Evolutionary conservation across 2,797 vertebrate species (phyloP), one percentile per base, ranked within the genome.

Genomic region (Apogon talboti): DNA sequence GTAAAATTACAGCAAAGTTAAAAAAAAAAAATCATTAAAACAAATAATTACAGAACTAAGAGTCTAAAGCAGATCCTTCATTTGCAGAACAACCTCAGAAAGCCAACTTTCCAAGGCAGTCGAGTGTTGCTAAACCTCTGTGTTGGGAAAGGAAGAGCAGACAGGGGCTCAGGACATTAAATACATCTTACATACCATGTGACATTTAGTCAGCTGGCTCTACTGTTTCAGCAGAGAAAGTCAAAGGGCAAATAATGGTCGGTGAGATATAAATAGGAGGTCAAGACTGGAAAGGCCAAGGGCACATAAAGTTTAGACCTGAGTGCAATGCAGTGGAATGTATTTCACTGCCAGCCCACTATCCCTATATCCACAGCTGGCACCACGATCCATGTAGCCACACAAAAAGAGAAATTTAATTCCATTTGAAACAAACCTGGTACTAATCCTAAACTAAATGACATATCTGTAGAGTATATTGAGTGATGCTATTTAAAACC

Each of bases 181-280:
- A 88, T 76, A 83, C 88, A 80, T 68, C 90, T 84, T 88, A 73
- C 84, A 91, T 92, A 84, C 84, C 83, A 89, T 87, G 77, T 96
- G 95, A 95, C 94, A 93, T 95, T 96, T 95, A 93, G 86, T 86
- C 50, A 64, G 71, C 67, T 52, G 71, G 85, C 87, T 89, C 92
- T 96, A 94, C 71, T 63, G 86, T 97, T 96, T 95, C 94, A 93
- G 85, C 84, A 88, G 83, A 91, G 82, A 87, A 92, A 92, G 93
- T 94, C 89, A 94, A 88, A 91, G 85, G 92, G 90, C 82, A 88
- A 88, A 92, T 87, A 93, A 93, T 74, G 88, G 81, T 73, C 81
- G 53, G 24, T 74, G 53, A 80, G 92, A 72, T 93, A 95, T 95
- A 94, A 94, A 96, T 95, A 96, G 93, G 81, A 86, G 88, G 90